Evolutionary conservation across 2,113 vertebrate species (phyloP), one percentile per base, ranked within the genome.

Genomic region (Geothlypis trichas): DNA sequence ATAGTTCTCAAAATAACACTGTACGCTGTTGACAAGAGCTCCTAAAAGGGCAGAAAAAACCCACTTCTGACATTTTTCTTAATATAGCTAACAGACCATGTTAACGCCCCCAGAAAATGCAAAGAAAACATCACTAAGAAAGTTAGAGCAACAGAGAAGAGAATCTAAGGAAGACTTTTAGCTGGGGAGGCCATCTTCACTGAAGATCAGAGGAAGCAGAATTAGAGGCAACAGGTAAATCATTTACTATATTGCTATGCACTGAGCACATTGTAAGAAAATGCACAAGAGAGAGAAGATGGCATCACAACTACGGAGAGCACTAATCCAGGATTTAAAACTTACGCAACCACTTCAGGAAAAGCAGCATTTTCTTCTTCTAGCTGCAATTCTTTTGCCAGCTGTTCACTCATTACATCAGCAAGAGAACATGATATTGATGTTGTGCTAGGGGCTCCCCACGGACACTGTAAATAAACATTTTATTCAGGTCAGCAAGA

Each of bases 351-450:
- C 3, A 97, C 82, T 86, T 98, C 97, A 37, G 98, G 97, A 96
- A 98, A 98, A 81, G 73, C 51, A 30, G 88, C 83, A 77, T 97
- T 97, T 96, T 99, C 99, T 72, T 99, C 99, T 59, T 99, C 97
- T 92, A 99, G 93, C 93, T 99, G 99, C 59, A 98, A 58, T 73
- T 98, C 98, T 92, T 97, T 98, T 10, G 99, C 99, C 97, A 99
- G 97, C 93, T 99, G 98, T 92, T 99, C 99, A 37, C 99, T 99
- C 99, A 99, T 99, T 47, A 99, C 99, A 27, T 99, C 99, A 66
- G 98, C 90, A 94, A 99, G 97, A 14, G 99, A 99, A 96, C 98
- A 99, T 31, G 98, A 97, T 7, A 98, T 91, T 24, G 97, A 94
- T 4, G 97, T 73, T 33, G 97, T 96, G 58, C 95, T 96, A 81